Evolutionary conservation across 2,888 invertebrate genomes (phyloP).

Genomic region (Nowickia ferox): DNA sequence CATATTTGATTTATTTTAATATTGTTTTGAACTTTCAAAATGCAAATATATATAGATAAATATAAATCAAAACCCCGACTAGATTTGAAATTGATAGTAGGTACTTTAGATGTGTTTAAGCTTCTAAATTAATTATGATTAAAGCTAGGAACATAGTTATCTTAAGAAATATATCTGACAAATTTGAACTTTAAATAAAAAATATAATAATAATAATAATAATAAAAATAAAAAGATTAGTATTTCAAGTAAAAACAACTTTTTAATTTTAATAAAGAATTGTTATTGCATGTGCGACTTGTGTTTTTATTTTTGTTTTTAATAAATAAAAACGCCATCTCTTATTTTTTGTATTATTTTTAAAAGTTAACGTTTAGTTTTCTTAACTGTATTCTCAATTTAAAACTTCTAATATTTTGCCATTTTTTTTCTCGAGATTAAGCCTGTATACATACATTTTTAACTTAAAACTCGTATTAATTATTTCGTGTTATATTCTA

Average conservation of each 20-base stretch:
- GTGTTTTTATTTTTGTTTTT: slow-evolving; percentile 7
- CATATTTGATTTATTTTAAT: slow-evolving; percentile 44
- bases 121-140: slow-evolving; percentile 43
- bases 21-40: slow-evolving; percentile 60
- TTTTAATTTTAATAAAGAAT: slow-evolving; percentile 9
- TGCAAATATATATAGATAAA: slow-evolving; percentile 50
- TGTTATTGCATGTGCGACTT: slow-evolving; percentile 1
- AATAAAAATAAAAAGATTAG: not conserved
- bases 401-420: not conserved
- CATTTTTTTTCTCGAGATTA: not conserved
- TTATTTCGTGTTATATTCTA: not conserved
- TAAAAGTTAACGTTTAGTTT: not conserved
- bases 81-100: slow-evolving; percentile 58
- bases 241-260: slow-evolving; percentile 2
- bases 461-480: slow-evolving; percentile 9
- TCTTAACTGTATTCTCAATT: not conserved
- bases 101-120: slow-evolving; percentile 52
- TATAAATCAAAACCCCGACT: slow-evolving; percentile 27
- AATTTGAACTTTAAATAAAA: slow-evolving; percentile 28
- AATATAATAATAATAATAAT: too few relatives aligned
- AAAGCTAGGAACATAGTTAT: slow-evolving; percentile 7
- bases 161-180: slow-evolving; percentile 28
- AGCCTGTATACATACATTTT: slow-evolving; percentile 2
- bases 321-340: not conserved
- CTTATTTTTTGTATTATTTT: slow-evolving; percentile 5